Evolutionary conservation across 2,113 vertebrate genomes (phyloP), one percentile per base, ranked within the genome.

Genomic region (Megaceryle maxima): DNA sequence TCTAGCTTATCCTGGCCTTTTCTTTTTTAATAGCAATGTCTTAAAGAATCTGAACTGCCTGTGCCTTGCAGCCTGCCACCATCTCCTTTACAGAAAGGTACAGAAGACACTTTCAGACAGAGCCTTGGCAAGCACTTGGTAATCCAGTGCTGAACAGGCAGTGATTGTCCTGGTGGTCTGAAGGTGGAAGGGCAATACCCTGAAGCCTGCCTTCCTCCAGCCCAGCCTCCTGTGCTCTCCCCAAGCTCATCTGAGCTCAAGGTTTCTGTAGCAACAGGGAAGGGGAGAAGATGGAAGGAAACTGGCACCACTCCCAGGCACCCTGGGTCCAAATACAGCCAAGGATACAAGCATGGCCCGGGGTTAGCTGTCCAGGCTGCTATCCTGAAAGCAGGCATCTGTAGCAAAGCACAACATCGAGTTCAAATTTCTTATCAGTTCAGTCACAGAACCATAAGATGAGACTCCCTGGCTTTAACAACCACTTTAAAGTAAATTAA

Each of bases 401-500:
- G 51, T 21, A 89, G 72, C 37, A 95, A 67, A 62, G 68, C 84
- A 35, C 74, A 55, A 5, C 0, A 2, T 66, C 5, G 16, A 60
- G 68, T 44, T 94, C 80, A 51, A 59, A 83, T 77, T 91, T 97
- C 92, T 92, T 95, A 96, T 93, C 93, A 74, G 87, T 92, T 94
- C 66, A 79, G 95, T 85, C 88, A 73, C 94, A 96, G 92, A 73
- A 66, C 70, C 69, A 13, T 69, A 83, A 87, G 70, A 83, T 83
- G 74, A 90, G 74, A 77, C 74, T 93, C 87, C n/a, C 70, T 93
- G 77, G 88, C 87, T 92, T 87, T 94, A 94, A 87, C 74, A 87
- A 84, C 57, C 91, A 70, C 92, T 96, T 91, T 92, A 97, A 93
- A 96, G 88, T 92, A 96, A 96, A 96, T 94, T 92, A 96, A 97